Evolutionary conservation across 2,113 vertebrate genomes (phyloP).

Genomic region (Ciconia maguari): DNA sequence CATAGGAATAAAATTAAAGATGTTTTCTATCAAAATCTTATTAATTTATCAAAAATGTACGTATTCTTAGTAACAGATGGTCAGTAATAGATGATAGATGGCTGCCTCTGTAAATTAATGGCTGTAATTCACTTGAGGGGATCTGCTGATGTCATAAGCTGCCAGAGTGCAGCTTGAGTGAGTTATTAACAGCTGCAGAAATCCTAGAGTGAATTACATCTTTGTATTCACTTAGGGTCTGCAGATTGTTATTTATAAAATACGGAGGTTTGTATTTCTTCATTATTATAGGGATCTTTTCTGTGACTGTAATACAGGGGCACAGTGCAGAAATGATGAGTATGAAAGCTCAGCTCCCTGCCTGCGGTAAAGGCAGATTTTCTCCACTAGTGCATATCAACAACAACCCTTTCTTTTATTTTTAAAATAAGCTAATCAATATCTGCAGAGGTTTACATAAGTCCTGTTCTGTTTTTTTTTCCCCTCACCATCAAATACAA

Average conservation of each 20-base stretch:
- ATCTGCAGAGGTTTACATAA: neutral
- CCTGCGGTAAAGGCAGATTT: neutral
- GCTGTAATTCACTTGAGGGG: constrained; percentile 56
- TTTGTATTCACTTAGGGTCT: neutral
- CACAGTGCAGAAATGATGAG: neutral
- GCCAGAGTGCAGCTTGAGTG: constrained; percentile 39
- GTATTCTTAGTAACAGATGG: constrained; percentile 33
- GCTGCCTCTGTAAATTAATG: constrained; percentile 44
- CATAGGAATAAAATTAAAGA: neutral
- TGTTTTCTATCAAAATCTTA: neutral
- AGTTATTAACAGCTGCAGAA: constrained; percentile 64
- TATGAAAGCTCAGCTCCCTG: neutral
- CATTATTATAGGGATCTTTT: neutral
- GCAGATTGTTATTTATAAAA: constrained; percentile 1
- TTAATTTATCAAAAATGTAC: neutral
- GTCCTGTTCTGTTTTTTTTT: neutral
- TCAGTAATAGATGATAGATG: constrained; percentile 50
- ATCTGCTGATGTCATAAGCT: constrained; percentile 61
- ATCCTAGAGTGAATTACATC: constrained; percentile 26
- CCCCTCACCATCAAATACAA: neutral
- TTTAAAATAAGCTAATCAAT: neutral
- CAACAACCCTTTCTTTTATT: neutral
- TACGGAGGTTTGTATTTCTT: neutral
- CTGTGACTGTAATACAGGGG: neutral
- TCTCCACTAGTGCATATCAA: neutral